Percentiles rank a stretch among this genome's conserved stretches.
Conservation (phyloP, 2,888 invertebrate genomes). For the Rotaria socialis region DNA sequence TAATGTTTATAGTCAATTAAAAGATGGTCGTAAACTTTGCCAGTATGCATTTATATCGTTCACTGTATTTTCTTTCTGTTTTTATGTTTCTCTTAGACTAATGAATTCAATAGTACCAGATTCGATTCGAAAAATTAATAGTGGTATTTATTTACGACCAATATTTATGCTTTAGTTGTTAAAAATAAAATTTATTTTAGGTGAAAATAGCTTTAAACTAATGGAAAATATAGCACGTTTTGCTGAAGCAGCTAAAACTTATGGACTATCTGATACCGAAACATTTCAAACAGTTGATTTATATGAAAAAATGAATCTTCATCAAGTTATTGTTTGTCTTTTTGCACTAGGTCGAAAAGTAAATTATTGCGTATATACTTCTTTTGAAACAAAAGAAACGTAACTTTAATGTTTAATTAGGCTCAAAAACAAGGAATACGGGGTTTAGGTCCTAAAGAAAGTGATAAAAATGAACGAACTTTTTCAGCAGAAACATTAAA, state of each 20-base stretch:
- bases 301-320: conserved; percentile 43
- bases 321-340: conserved; percentile 44
- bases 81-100: not conserved
- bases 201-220: conserved; percentile 35
- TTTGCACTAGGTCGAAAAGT: conserved; percentile 43
- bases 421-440: conserved; percentile 40
- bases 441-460: conserved; percentile 44
- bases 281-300: conserved; percentile 46
- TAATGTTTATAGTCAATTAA: conserved; percentile 40
- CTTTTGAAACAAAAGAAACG: too few relatives aligned
- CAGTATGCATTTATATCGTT: not conserved
- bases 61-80: not conserved
- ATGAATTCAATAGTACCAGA: conserved; percentile 28
- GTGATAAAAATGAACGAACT: conserved; percentile 36
- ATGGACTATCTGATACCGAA: conserved; percentile 40
- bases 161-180: too few relatives aligned
- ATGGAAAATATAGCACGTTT: conserved; percentile 43
- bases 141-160: not conserved
- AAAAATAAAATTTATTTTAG: not conserved
- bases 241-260: conserved; percentile 20
- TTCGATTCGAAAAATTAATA: conserved; percentile 40
- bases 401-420: not conserved
- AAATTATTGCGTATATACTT: not conserved
- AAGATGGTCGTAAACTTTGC: conserved; percentile 40
- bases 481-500: conserved; percentile 38